These are phyloP conservation scores for Chymomyza fuscimana DNA, from an alignment of 2,888 invertebrate genomes.

Conservation along the genomic window DNA sequence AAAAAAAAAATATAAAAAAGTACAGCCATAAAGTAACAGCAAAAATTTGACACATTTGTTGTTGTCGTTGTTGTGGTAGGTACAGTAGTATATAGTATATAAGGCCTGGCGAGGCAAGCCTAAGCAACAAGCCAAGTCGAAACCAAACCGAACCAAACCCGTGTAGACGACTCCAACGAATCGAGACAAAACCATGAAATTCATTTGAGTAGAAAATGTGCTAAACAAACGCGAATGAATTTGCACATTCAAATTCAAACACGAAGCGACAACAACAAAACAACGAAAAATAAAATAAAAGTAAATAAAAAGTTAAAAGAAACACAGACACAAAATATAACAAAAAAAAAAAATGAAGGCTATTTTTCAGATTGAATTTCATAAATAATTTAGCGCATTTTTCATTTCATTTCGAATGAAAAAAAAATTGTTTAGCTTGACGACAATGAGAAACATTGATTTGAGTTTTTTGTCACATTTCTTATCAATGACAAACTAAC, in stretches of 20 bases:
- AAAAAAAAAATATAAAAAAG: background rate
- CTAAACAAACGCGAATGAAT: constrained; percentile 69
- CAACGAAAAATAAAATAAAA: constrained; percentile 16
- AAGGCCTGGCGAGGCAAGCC: background rate
- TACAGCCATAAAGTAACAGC: constrained; percentile 7
- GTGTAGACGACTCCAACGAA: constrained; percentile 20
- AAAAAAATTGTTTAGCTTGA: background rate
- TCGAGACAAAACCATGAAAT: constrained; percentile 23
- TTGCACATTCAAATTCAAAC: constrained; percentile 66
- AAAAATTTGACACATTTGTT: constrained; percentile 55
- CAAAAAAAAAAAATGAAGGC: constrained; percentile 12
- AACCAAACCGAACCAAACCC: background rate
- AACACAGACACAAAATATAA: background rate
- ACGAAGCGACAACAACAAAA: constrained; percentile 51
- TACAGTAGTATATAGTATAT: background rate
- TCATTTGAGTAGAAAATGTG: constrained; percentile 62
- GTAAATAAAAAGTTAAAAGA: constrained; percentile 10
- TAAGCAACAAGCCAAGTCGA: constrained; percentile 14
- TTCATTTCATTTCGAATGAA: constrained; percentile 2
- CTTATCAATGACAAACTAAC: background rate
- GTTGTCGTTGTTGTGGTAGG: constrained; percentile 17
- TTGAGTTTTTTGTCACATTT: background rate
- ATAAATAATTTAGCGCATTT: constrained; percentile 18
- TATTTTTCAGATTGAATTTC: constrained; percentile 25
- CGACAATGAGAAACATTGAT: constrained; percentile 24